These are phyloP conservation scores for Hozukius guyotensis DNA, from an alignment of 2,797 vertebrate genomes.

Conservation along the genomic window DNA sequence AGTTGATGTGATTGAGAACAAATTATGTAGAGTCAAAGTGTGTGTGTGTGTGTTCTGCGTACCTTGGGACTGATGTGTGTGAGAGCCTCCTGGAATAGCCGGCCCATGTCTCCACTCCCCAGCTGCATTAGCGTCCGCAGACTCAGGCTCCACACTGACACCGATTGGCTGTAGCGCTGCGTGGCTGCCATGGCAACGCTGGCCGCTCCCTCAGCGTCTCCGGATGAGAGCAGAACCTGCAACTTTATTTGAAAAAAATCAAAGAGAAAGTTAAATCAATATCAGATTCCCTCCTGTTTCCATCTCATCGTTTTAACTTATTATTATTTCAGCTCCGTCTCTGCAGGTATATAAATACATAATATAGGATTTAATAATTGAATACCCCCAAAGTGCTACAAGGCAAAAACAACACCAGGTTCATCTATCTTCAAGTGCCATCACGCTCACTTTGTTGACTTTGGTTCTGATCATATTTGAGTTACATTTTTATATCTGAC, in stretches of 20 bases:
- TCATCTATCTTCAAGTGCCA: background rate
- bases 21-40: background rate
- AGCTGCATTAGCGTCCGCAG: conserved; percentile 85
- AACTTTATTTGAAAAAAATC: conserved; percentile 17
- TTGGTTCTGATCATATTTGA: background rate
- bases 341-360: background rate
- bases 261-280: background rate
- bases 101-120: conserved; percentile 66
- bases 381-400: background rate
- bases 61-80: conserved; percentile 88
- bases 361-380: background rate
- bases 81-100: conserved; percentile 88
- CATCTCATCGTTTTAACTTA: background rate
- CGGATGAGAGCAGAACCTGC: conserved; percentile 73
- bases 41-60: background rate
- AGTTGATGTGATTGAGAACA: background rate
- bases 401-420: background rate
- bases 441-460: background rate
- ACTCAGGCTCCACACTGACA: conserved; percentile 85
- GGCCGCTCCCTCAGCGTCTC: conserved; percentile 75
- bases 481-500: background rate
- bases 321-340: background rate
- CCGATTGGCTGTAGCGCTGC: conserved; percentile 80
- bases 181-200: conserved; percentile 83
- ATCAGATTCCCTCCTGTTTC: background rate